phyloP scores from a whole-genome alignment of 1,140 invertebrate species.

The Drosophila trapezifrons region DNA sequence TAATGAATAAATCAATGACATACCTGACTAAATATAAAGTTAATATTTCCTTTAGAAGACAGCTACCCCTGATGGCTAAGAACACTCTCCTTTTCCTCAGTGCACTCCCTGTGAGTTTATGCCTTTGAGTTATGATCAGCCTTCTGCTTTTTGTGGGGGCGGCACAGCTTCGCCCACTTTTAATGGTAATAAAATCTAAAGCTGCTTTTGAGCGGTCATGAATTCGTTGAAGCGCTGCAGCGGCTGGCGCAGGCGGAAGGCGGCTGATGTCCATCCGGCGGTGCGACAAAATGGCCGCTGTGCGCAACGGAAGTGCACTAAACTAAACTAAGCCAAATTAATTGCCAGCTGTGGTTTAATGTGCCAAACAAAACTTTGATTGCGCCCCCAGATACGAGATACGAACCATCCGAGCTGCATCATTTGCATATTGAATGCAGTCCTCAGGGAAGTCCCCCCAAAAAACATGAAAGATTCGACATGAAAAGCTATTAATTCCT shows the following conservation, averaged over 20 bases:
- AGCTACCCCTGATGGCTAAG: too few relatives aligned
- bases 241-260: slow-evolving; percentile 7
- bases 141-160: slow-evolving; percentile 58
- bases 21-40: too few relatives aligned
- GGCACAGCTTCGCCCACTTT: slow-evolving; percentile 50
- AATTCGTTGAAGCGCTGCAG: slow-evolving; percentile 49
- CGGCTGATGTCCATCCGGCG: slow-evolving; percentile 65
- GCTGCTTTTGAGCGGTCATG: slow-evolving; percentile 73
- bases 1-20: not conserved
- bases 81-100: too few relatives aligned
- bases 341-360: slow-evolving; percentile 76
- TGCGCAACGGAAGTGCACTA: slow-evolving; percentile 79
- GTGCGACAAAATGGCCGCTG: slow-evolving; percentile 77
- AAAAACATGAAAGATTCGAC: slow-evolving; percentile 54
- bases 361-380: slow-evolving; percentile 80
- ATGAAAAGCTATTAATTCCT: slow-evolving; percentile 37
- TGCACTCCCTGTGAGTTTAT: slow-evolving; percentile 53
- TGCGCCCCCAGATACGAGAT: slow-evolving; percentile 48
- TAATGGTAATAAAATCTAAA: slow-evolving; percentile 81
- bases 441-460: not conserved
- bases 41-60: not conserved
- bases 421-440: slow-evolving; percentile 55
- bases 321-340: slow-evolving; percentile 82
- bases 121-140: slow-evolving; percentile 75
- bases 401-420: slow-evolving; percentile 34